phyloP scores from a whole-genome alignment of 2,888 invertebrate genomes.

The Drosophila niveifrons region DNA sequence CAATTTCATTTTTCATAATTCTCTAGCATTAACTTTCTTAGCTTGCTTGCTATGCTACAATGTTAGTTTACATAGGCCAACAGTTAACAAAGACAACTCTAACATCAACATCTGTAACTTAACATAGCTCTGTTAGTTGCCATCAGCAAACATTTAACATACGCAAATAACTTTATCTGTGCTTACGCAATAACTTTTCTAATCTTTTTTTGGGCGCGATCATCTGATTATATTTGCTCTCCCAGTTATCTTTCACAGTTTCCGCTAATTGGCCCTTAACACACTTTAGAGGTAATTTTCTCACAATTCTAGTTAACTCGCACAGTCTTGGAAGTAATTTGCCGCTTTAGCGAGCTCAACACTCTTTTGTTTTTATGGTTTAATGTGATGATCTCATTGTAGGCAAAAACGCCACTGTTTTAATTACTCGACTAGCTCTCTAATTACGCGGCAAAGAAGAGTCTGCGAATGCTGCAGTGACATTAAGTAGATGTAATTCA shows the following conservation, averaged over 20 bases:
- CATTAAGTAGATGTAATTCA: conserved; percentile 25
- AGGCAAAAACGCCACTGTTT: conserved; percentile 14
- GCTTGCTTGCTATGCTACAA: too few species aligned
- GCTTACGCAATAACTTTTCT: not conserved
- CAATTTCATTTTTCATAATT: too few species aligned
- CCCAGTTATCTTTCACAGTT: conserved; percentile 1
- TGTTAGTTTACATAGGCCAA: too few species aligned
- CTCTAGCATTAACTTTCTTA: too few species aligned
- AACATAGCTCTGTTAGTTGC: not conserved
- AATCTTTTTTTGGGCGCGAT: not conserved
- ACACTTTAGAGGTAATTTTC: conserved; percentile 21
- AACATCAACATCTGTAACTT: not conserved
- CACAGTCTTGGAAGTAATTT: conserved; percentile 19
- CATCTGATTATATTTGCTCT: not conserved
- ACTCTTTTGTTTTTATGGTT: conserved; percentile 38
- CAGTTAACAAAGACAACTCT: not conserved
- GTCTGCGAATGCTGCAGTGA: conserved; percentile 3
- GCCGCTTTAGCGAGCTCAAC: conserved; percentile 39
- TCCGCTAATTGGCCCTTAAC: conserved; percentile 14
- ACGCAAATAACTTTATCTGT: not conserved
- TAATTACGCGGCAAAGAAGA: conserved; percentile 24
- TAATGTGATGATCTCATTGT: conserved; percentile 15
- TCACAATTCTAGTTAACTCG: conserved; percentile 18
- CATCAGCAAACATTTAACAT: not conserved
- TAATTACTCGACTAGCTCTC: conserved; percentile 12